These are phyloP conservation scores for Furcula furcula DNA, from an alignment of 2,888 invertebrate species.

Conservation along the genomic window DNA sequence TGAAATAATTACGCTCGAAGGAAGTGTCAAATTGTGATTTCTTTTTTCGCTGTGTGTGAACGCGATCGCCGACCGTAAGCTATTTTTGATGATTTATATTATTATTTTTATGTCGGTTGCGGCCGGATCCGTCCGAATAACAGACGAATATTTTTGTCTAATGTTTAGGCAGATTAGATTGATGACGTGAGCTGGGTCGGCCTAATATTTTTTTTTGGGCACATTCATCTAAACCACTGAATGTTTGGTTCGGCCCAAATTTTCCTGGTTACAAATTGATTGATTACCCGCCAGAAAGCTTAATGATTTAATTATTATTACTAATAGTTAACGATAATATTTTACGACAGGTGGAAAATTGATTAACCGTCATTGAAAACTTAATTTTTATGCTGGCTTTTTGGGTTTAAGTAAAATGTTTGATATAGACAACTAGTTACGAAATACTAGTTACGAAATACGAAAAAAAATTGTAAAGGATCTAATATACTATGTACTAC, in stretches of 20 bases:
- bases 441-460: no score
- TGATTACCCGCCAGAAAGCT: background rate
- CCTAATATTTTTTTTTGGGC: slow-evolving; percentile 22
- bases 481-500: no score
- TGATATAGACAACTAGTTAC: no score
- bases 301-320: no score
- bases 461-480: no score
- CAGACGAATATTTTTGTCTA: slow-evolving; percentile 25
- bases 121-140: slow-evolving; percentile 19
- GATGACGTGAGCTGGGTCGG: slow-evolving; percentile 23
- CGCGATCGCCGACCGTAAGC: slow-evolving; percentile 39
- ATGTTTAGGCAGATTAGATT: slow-evolving; percentile 26
- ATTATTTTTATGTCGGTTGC: slow-evolving; percentile 24
- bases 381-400: no score
- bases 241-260: background rate
- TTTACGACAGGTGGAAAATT: no score
- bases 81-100: slow-evolving; percentile 38
- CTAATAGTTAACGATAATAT: no score
- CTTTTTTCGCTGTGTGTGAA: slow-evolving; percentile 16
- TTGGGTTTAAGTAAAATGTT: no score
- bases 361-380: no score
- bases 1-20: slow-evolving; percentile 19
- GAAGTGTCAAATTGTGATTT: slow-evolving; percentile 36
- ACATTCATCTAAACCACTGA: slow-evolving; percentile 19
- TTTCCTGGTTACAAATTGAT: background rate